Percentiles rank a stretch among this genome's conserved stretches.
Conservation (phyloP, 2,113 vertebrate genomes). For the Tupaia tana region DNA sequence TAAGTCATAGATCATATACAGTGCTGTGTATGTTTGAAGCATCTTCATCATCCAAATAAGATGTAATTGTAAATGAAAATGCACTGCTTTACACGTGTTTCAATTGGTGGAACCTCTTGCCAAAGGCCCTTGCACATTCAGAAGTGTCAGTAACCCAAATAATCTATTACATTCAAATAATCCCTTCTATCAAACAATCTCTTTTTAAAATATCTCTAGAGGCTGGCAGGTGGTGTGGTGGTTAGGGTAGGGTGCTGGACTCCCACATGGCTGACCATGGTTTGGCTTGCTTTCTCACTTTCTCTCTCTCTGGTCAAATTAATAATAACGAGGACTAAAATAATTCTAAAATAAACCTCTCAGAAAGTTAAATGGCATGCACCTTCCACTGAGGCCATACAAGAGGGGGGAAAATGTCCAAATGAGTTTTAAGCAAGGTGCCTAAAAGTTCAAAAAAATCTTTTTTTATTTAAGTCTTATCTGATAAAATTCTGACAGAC, state of each 20-base stretch:
- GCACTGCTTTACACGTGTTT: neutral
- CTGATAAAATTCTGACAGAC: constrained; percentile 96
- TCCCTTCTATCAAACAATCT: neutral
- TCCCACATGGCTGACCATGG: too few species aligned
- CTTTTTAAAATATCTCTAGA: neutral
- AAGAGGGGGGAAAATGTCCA: neutral
- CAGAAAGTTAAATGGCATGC: neutral
- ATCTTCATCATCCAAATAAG: constrained; percentile 4
- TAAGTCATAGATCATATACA: neutral
- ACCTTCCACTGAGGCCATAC: neutral
- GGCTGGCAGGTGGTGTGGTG: too few species aligned
- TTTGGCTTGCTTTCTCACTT: too few species aligned
- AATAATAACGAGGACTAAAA: neutral
- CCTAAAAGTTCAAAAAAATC: neutral
- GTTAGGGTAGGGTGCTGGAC: too few species aligned
- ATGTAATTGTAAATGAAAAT: neutral
- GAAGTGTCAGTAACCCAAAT: neutral
- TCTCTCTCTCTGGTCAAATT: too few species aligned
- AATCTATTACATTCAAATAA: neutral
- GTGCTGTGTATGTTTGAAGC: neutral
- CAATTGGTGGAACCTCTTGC: neutral
- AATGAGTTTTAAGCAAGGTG: neutral
- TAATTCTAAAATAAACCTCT: neutral
- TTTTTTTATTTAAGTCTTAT: constrained; percentile 83
- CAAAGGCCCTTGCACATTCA: neutral